A percentile compares a stretch with the other conserved stretches of the same genome.
phyloP scores from a whole-genome alignment of 1,140 invertebrate genomes.

The Wasmannia auropunctata region DNA sequence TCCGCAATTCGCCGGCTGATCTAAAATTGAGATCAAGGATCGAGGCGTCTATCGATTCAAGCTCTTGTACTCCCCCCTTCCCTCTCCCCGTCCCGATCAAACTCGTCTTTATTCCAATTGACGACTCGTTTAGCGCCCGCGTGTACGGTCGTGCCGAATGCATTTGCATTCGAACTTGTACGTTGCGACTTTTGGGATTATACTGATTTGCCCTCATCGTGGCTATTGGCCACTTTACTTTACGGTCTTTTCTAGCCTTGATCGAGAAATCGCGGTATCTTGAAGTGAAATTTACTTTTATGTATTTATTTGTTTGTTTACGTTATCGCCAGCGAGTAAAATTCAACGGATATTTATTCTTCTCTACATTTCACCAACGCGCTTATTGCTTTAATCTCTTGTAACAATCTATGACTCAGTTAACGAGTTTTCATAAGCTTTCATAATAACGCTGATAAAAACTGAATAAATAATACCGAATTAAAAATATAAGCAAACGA shows the following conservation, averaged over 20 bases:
- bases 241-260: background rate
- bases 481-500: background rate
- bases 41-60: slow-evolving; percentile 50
- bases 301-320: too few species aligned
- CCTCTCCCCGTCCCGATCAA: slow-evolving; percentile 18
- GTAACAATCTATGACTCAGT: background rate
- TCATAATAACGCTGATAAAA: background rate
- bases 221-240: background rate
- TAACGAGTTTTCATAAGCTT: background rate
- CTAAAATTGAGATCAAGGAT: slow-evolving; percentile 60
- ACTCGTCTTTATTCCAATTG: slow-evolving; percentile 57
- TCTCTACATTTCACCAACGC: background rate
- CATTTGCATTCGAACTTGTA: slow-evolving; percentile 51
- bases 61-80: too few species aligned
- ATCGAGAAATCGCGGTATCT: background rate
- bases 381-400: background rate
- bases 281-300: background rate
- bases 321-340: background rate
- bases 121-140: slow-evolving; percentile 44
- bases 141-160: slow-evolving; percentile 19
- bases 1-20: slow-evolving; percentile 36
- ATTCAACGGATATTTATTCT: background rate
- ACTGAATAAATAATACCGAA: background rate
- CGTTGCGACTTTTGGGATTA: slow-evolving; percentile 33
- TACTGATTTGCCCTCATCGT: slow-evolving; percentile 12